These are phyloP conservation scores for Apaloderma vittatum DNA, from an alignment of 2,113 vertebrate species.

Conservation along the genomic window DNA sequence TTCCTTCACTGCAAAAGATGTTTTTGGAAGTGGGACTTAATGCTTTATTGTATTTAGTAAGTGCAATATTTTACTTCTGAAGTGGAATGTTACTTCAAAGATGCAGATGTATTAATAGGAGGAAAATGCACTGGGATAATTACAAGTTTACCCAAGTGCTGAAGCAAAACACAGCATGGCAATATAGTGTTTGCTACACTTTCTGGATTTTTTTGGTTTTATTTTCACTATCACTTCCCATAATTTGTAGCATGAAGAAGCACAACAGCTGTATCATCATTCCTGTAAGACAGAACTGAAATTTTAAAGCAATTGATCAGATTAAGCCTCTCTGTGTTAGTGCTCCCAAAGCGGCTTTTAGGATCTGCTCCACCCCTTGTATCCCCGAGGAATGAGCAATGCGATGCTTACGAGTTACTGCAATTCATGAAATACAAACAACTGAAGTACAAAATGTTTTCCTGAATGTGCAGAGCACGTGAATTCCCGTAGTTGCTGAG, in stretches of 20 bases:
- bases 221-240: not conserved
- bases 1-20: not conserved
- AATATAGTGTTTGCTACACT: not conserved
- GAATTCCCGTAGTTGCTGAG: not conserved
- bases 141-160: not conserved
- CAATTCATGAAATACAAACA: not conserved
- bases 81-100: not conserved
- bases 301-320: not conserved
- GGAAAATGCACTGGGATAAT: not conserved
- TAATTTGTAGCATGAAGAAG: not conserved
- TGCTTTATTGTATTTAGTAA: not conserved
- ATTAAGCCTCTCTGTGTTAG: not conserved
- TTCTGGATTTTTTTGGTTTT: not conserved
- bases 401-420: not conserved
- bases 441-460: rapidly evolving
- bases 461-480: not conserved
- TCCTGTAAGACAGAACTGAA: not conserved
- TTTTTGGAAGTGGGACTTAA: not conserved
- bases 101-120: not conserved
- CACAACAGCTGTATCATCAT: not conserved
- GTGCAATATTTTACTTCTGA: not conserved
- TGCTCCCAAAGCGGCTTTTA: not conserved
- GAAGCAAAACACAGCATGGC: not conserved
- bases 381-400: not conserved
- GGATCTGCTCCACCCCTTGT: not conserved